phyloP scores from a whole-genome alignment of 1,140 invertebrate genomes.

The Dinoponera quadriceps region DNA sequence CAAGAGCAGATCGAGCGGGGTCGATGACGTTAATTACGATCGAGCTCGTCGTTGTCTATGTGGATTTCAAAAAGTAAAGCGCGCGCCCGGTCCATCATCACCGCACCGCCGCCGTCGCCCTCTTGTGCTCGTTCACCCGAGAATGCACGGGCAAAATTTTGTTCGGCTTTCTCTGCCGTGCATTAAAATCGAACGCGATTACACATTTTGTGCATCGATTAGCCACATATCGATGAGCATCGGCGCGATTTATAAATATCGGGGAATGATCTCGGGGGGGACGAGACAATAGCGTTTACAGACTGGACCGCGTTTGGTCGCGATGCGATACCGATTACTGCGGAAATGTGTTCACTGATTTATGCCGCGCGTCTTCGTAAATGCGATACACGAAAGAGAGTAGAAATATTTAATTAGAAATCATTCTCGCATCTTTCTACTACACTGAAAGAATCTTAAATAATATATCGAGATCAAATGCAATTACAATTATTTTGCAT shows the following conservation, averaged over 20 bases:
- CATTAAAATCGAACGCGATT: slow-evolving; percentile 70
- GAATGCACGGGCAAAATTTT: slow-evolving; percentile 56
- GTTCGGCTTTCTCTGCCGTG: slow-evolving; percentile 61
- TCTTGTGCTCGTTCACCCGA: slow-evolving; percentile 50
- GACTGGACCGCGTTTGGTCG: not conserved
- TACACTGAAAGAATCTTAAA: not conserved
- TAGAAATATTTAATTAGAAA: not conserved
- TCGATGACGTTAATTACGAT: slow-evolving; percentile 78
- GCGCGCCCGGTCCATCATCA: slow-evolving; percentile 40
- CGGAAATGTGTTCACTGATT: not conserved
- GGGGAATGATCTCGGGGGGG: slow-evolving; percentile 16
- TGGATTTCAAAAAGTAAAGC: slow-evolving; percentile 74
- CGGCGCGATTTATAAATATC: slow-evolving; percentile 61
- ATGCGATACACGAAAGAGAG: not conserved
- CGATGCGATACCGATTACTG: not conserved
- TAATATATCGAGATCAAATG: not conserved
- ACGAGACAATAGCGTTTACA: slow-evolving; percentile 5
- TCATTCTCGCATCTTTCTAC: not conserved
- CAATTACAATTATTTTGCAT: not conserved
- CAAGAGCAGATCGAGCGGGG: slow-evolving; percentile 46
- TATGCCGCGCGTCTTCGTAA: not conserved
- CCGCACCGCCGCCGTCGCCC: slow-evolving; percentile 37
- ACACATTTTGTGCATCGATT: slow-evolving; percentile 67
- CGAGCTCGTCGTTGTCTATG: slow-evolving; percentile 70
- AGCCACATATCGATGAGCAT: slow-evolving; percentile 34